Conservation (phyloP, 2,113 vertebrate genomes). For the Notarius quadriscutis region DNA sequence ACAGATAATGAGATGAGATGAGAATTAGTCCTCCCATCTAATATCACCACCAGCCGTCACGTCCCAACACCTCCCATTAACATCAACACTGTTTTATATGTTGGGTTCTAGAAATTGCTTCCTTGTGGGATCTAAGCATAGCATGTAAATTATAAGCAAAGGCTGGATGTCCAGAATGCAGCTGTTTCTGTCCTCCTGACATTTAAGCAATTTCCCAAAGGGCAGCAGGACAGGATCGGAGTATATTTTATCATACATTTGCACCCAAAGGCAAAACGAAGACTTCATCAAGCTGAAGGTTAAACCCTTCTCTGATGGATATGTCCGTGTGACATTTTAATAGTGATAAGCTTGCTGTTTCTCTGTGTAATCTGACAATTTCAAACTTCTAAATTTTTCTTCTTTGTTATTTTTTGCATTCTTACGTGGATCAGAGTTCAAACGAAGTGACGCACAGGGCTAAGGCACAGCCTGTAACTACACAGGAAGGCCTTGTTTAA, state of each 20-base stretch:
- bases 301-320: neutral
- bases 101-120: neutral
- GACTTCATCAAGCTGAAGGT: slow-evolving; percentile 22
- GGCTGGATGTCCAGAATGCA: neutral
- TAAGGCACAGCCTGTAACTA: slow-evolving; percentile 14
- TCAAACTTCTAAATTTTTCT: neutral
- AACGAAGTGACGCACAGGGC: neutral
- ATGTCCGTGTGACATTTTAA: neutral
- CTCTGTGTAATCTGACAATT: neutral
- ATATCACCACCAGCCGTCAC: neutral
- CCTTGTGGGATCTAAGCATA: neutral
- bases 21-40: neutral
- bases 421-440: neutral
- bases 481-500: slow-evolving; percentile 49
- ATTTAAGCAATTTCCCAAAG: slow-evolving; percentile 39
- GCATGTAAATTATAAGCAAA: neutral
- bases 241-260: slow-evolving; percentile 45
- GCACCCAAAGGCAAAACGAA: slow-evolving; percentile 27
- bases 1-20: too few species aligned
- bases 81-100: neutral
- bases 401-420: neutral
- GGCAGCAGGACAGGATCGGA: slow-evolving; percentile 8
- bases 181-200: slow-evolving; percentile 24
- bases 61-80: neutral
- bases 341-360: neutral